phyloP scores from a whole-genome alignment of 2,888 invertebrate species.

The Oscheius onirici region DNA sequence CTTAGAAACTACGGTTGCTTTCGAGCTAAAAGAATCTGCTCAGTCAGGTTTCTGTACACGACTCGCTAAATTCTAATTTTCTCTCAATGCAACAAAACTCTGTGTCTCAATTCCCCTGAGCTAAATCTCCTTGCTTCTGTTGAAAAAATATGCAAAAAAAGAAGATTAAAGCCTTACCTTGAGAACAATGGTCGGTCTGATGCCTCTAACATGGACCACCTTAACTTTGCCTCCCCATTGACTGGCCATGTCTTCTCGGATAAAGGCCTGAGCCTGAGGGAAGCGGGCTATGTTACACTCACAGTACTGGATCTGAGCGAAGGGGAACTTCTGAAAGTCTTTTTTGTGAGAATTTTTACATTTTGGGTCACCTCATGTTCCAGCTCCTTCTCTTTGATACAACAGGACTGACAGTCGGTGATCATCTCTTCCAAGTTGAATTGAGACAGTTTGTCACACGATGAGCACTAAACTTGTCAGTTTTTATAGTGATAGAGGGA shows the following conservation, averaged over 20 bases:
- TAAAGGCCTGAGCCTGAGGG: slow-evolving; percentile 80
- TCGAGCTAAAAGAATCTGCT: too few species aligned
- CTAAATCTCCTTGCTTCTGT: too few species aligned
- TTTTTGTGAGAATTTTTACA: too few species aligned
- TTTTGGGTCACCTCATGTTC: slow-evolving; percentile 65
- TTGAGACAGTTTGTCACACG: slow-evolving; percentile 55
- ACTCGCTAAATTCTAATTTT: too few species aligned
- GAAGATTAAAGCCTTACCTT: slow-evolving; percentile 73
- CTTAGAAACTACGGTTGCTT: too few species aligned
- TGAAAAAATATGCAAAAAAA: too few species aligned
- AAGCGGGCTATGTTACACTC: slow-evolving; percentile 93
- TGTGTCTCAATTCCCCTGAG: too few species aligned
- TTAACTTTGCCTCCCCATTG: slow-evolving; percentile 85
- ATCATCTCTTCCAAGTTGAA: slow-evolving; percentile 62
- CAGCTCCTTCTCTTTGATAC: slow-evolving; percentile 61
- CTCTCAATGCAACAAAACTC: too few species aligned
- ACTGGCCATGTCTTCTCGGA: slow-evolving; percentile 88
- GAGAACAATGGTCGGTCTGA: slow-evolving; percentile 92
- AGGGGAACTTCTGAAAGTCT: slow-evolving; percentile 81
- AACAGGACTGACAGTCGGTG: slow-evolving; percentile 65
- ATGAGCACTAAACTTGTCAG: slow-evolving; percentile 49
- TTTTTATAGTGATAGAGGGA: too few species aligned
- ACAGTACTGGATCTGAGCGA: slow-evolving; percentile 92
- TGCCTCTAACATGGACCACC: slow-evolving; percentile 86
- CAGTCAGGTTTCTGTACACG: too few species aligned